phyloP scores from a whole-genome alignment of 2,113 vertebrate species.

The Pyxicephalus adspersus region DNA sequence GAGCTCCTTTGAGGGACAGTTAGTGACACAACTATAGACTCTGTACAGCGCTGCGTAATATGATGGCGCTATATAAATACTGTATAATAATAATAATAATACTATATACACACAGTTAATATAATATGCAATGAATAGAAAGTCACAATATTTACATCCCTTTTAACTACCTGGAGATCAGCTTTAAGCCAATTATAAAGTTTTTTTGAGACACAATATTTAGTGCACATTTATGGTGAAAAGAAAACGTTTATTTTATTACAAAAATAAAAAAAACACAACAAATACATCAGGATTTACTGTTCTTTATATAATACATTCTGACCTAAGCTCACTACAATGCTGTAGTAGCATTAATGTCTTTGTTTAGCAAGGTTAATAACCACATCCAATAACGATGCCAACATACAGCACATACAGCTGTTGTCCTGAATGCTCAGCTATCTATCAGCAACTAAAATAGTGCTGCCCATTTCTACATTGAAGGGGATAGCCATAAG shows the following conservation, averaged over 20 bases:
- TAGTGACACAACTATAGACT: too few species aligned
- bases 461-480: neutral
- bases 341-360: neutral
- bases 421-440: neutral
- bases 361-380: neutral
- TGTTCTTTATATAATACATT: slow-evolving; percentile 21
- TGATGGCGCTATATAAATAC: too few species aligned
- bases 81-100: too few species aligned
- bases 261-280: slow-evolving; percentile 15
- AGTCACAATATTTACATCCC: too few species aligned
- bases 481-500: neutral
- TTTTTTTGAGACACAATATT: neutral
- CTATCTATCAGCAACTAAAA: neutral
- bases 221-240: neutral
- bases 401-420: neutral
- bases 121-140: too few species aligned
- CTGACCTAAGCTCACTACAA: neutral
- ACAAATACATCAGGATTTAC: neutral
- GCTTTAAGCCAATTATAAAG: too few species aligned
- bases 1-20: too few species aligned
- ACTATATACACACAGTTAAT: too few species aligned
- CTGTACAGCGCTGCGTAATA: too few species aligned
- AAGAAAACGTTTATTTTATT: slow-evolving; percentile 38
- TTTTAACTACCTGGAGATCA: too few species aligned
- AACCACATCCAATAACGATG: neutral